Evolutionary conservation across 2,888 invertebrate genomes (phyloP).

Genomic region (Polyploca ridens): DNA sequence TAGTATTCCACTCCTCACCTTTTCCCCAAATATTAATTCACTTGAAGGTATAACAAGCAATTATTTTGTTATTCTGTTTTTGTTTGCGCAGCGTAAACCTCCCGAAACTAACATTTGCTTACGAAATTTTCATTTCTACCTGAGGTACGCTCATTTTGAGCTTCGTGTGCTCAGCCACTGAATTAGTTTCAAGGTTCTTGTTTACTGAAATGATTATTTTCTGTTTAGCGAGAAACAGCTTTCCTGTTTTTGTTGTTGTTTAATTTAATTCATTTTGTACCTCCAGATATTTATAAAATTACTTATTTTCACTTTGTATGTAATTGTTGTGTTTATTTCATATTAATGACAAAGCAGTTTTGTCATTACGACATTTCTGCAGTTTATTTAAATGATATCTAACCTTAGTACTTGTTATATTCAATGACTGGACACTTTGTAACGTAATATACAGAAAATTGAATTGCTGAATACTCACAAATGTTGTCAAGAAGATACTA

Average conservation of each 20-base stretch:
- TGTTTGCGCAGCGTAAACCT: constrained; percentile 14
- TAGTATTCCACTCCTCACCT: constrained; percentile 13
- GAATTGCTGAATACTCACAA: not conserved
- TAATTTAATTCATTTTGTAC: not conserved
- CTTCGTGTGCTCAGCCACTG: constrained; percentile 16
- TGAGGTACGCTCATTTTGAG: constrained; percentile 24
- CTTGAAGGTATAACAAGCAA: constrained; percentile 10
- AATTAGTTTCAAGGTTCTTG: constrained; percentile 26
- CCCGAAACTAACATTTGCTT: constrained; percentile 24
- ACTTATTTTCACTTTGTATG: too few relatives aligned
- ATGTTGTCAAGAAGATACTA: constrained; percentile 6
- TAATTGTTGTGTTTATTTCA: too few relatives aligned
- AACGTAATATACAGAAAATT: constrained; percentile 3
- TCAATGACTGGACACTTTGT: not conserved
- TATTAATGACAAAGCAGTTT: not conserved
- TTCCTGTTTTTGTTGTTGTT: not conserved
- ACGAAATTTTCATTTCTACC: constrained; percentile 24
- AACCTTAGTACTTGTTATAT: not conserved
- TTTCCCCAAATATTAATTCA: constrained; percentile 11
- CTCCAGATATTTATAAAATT: too few relatives aligned
- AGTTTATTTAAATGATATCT: not conserved
- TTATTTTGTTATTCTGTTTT: constrained; percentile 13
- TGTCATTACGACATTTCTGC: not conserved
- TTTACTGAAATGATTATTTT: constrained; percentile 22
- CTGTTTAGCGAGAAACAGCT: constrained; percentile 16